Evolutionary conservation across 1,140 invertebrate genomes (phyloP).

Genomic region (Epicauta chinensis): DNA sequence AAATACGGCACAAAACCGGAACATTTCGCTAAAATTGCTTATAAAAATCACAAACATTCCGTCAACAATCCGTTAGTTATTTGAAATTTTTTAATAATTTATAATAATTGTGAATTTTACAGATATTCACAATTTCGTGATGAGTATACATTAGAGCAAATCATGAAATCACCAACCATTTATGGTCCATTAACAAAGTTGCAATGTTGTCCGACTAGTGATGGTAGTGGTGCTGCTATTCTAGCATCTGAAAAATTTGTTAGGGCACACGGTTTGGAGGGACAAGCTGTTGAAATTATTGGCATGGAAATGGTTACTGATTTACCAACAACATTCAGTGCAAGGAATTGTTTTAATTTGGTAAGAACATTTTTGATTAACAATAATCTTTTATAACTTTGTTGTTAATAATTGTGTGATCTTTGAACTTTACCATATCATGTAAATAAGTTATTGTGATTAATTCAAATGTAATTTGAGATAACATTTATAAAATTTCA

Average conservation of each 20-base stretch:
- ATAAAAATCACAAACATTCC: conserved; percentile 97
- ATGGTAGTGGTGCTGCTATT: conserved; percentile 89
- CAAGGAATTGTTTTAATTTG: conserved; percentile 82
- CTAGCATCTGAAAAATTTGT: conserved; percentile 91
- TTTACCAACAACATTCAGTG: conserved; percentile 73
- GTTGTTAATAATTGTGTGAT: background rate
- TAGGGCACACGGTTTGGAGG: conserved; percentile 68
- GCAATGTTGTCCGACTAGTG: conserved; percentile 95
- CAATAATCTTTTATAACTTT: background rate
- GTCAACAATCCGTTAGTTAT: conserved; percentile 82
- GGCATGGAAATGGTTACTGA: conserved; percentile 97
- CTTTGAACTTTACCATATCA: background rate
- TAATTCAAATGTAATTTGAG: no score
- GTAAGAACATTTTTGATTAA: conserved; percentile 67
- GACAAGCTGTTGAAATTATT: conserved; percentile 88
- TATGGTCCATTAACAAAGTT: conserved; percentile 89
- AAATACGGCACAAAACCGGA: conserved; percentile 90
- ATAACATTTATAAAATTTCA: no score
- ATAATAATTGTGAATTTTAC: conserved; percentile 11
- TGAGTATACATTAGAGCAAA: conserved; percentile 84
- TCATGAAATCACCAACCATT: conserved; percentile 76
- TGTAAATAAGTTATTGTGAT: no score
- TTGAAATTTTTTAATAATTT: background rate
- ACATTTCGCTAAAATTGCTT: conserved; percentile 96
- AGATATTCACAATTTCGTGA: conserved; percentile 87